Percentiles rank a stretch among this genome's conserved stretches.
These are phyloP conservation scores for Sparus aurata DNA, from an alignment of 2,797 vertebrate species.

Conservation along the genomic window DNA sequence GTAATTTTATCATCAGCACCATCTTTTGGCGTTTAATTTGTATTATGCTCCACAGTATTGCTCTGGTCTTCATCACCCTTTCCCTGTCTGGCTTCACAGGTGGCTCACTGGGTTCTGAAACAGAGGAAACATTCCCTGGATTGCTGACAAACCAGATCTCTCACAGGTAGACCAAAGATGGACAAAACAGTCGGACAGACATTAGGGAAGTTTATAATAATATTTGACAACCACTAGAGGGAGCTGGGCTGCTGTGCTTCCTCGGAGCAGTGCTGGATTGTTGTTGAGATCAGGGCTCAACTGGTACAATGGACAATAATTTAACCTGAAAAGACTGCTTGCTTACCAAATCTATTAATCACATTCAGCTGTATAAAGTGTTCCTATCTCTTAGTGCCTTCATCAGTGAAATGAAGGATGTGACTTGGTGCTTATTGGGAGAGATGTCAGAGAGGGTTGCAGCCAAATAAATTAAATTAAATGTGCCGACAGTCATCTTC, in stretches of 20 bases:
- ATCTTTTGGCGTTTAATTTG: background rate
- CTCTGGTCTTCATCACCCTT: background rate
- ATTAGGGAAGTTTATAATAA: conserved; percentile 33
- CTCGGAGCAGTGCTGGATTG: conserved; percentile 43
- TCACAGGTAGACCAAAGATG: conserved; percentile 82
- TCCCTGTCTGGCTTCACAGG: conserved; percentile 80
- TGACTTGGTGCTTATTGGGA: conserved; percentile 51
- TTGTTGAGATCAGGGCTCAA: conserved; percentile 36
- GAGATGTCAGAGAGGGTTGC: conserved; percentile 30
- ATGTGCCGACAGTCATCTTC: conserved; percentile 2
- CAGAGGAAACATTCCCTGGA: conserved; percentile 88
- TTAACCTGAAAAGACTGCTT: conserved; percentile 54
- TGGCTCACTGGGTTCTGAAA: conserved; percentile 91
- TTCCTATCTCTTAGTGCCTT: conserved; percentile 23
- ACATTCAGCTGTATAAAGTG: conserved; percentile 40
- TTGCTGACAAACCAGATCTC: conserved; percentile 91
- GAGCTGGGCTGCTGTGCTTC: conserved; percentile 39
- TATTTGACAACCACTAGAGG: conserved; percentile 83
- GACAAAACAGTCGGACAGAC: conserved; percentile 32
- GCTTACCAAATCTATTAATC: conserved; percentile 53
- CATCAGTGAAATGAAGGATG: conserved; percentile 46
- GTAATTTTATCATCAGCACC: background rate
- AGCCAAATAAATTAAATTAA: conserved; percentile 45
- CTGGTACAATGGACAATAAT: conserved; percentile 47
- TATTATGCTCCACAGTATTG: background rate